Conservation (phyloP, 2,113 vertebrate species). For the Centropus unirufus region DNA sequence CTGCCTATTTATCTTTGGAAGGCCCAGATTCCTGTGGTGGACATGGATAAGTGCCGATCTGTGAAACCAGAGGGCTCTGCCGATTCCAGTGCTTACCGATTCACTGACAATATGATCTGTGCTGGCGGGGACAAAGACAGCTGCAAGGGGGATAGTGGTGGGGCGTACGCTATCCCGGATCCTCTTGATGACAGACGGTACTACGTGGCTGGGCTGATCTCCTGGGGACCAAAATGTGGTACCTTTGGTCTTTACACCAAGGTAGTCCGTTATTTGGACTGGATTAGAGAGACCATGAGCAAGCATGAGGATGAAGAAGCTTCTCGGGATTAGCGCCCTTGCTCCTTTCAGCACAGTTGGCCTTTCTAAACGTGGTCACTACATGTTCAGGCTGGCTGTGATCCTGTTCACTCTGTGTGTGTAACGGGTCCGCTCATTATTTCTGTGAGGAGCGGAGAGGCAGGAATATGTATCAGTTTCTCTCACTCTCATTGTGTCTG, state of each 20-base stretch:
- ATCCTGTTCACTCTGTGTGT: neutral
- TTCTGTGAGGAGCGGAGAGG: neutral
- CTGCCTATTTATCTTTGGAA: slow-evolving; percentile 14
- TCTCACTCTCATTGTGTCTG: neutral
- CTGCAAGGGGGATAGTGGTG: slow-evolving; percentile 87
- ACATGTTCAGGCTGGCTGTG: neutral
- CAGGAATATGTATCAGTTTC: neutral
- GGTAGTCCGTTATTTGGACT: slow-evolving; percentile 86
- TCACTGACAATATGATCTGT: slow-evolving; percentile 92
- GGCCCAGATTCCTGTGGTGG: slow-evolving; percentile 57
- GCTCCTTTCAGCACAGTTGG: neutral
- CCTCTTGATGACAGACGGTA: slow-evolving; percentile 21
- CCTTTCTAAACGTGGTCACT: neutral
- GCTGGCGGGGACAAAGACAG: slow-evolving; percentile 86
- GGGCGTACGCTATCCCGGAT: slow-evolving; percentile 78
- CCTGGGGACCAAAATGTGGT: slow-evolving; percentile 88
- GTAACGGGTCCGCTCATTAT: neutral
- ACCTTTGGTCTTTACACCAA: slow-evolving; percentile 88
- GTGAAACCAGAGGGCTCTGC: neutral
- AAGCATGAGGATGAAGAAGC: neutral
- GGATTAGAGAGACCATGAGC: slow-evolving; percentile 85
- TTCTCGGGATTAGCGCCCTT: neutral
- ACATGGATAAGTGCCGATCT: slow-evolving; percentile 57
- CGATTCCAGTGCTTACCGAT: neutral
- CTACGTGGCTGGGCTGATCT: slow-evolving; percentile 83